A percentile compares a stretch with the other conserved stretches of the same genome.
Evolutionary conservation across 1,140 invertebrate genomes (phyloP).

Genomic region (Drosophila oshimai): DNA sequence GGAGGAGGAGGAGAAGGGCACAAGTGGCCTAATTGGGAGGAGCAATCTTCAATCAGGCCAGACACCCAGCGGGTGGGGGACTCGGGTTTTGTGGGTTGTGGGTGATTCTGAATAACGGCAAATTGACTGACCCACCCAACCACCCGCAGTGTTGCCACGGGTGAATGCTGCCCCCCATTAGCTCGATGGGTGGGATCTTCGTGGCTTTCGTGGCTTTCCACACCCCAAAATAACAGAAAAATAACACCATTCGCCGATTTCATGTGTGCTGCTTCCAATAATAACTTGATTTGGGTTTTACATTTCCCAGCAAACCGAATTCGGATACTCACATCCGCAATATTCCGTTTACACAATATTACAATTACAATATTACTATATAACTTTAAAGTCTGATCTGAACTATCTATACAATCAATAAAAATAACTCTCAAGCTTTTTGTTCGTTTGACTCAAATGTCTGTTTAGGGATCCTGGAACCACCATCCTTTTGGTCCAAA

Average conservation of each 20-base stretch:
- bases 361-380: too few relatives aligned
- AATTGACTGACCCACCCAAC: conserved; percentile 42
- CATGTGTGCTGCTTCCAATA: not conserved
- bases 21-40: conserved; percentile 26
- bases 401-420: too few relatives aligned
- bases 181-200: conserved; percentile 9
- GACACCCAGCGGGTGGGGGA: conserved; percentile 7
- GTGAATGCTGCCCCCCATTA: conserved; percentile 15
- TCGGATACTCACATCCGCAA: too few relatives aligned
- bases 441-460: too few relatives aligned
- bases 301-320: not conserved
- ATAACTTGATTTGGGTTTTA: not conserved
- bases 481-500: too few relatives aligned
- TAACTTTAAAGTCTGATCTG: too few relatives aligned
- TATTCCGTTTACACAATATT: too few relatives aligned
- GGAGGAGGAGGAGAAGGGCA: not conserved
- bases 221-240: not conserved
- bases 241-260: not conserved
- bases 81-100: not conserved
- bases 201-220: too few relatives aligned
- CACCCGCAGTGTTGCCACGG: conserved; percentile 1
- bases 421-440: too few relatives aligned
- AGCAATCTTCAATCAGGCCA: conserved; percentile 37
- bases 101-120: conserved; percentile 18
- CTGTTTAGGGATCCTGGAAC: too few relatives aligned